A percentile compares a stretch with the other conserved stretches of the same genome.
phyloP scores from a whole-genome alignment of 2,888 invertebrate genomes.

The Lordiphosa andalusiaca region DNA sequence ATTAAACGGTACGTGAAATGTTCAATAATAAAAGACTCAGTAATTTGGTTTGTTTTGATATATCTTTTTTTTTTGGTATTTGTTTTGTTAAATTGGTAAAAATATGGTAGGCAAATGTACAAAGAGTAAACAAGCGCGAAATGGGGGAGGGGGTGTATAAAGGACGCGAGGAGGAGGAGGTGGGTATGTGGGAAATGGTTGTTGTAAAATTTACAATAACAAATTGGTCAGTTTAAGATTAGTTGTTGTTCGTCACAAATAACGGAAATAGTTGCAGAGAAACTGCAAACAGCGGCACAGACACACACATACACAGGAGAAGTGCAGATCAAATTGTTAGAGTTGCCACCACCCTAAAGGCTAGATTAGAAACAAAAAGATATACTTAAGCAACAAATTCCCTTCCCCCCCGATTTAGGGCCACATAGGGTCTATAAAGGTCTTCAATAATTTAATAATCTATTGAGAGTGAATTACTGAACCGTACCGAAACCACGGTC shows the following conservation, averaged over 20 bases:
- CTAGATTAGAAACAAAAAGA: constrained; percentile 1
- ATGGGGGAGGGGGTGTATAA: constrained; percentile 14
- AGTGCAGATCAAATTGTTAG: constrained; percentile 28
- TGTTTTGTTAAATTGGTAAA: constrained; percentile 45
- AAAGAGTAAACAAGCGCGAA: constrained; percentile 53
- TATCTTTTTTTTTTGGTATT: constrained; percentile 40
- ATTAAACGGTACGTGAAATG: constrained; percentile 75
- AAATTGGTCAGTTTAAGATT: constrained; percentile 9
- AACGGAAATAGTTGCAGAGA: constrained; percentile 42
- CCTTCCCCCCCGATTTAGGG: too few relatives aligned
- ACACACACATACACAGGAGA: constrained; percentile 35
- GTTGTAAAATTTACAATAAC: constrained; percentile 35
- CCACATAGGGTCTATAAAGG: too few relatives aligned
- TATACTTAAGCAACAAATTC: not conserved
- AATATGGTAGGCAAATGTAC: constrained; percentile 20
- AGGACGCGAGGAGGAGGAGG: constrained; percentile 1
- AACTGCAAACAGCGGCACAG: constrained; percentile 28
- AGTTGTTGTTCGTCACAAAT: constrained; percentile 30
- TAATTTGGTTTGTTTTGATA: constrained; percentile 52
- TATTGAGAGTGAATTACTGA: too few relatives aligned
- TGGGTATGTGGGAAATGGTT: constrained; percentile 12
- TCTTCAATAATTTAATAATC: too few relatives aligned
- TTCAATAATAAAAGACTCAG: constrained; percentile 46
- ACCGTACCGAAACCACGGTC: too few relatives aligned
- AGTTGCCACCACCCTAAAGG: not conserved